Conservation (phyloP, 2,113 vertebrate genomes). For the Rhabdornis inornatus region DNA sequence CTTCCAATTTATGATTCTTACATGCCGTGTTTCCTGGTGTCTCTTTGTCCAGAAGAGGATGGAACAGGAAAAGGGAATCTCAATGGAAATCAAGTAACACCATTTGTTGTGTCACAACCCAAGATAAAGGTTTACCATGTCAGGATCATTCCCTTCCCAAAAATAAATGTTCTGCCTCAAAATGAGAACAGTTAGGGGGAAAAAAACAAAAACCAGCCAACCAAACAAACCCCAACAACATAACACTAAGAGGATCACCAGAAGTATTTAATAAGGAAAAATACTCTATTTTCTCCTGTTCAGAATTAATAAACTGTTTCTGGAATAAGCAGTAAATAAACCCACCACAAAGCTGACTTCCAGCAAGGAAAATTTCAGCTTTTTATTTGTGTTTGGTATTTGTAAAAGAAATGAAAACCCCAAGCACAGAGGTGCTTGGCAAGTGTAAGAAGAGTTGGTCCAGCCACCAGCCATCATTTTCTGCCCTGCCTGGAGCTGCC, state of each 20-base stretch:
- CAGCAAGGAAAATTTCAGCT: background rate
- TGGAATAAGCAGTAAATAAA: background rate
- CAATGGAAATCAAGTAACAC: background rate
- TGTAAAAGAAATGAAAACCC: background rate
- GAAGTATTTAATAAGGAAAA: background rate
- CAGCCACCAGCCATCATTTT: background rate
- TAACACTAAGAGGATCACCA: background rate
- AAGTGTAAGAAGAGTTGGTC: fast-evolving
- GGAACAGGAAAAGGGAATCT: background rate
- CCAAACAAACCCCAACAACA: too few relatives aligned
- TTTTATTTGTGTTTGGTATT: background rate
- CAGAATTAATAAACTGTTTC: background rate
- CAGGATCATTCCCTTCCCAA: background rate
- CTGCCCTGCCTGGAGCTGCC: background rate
- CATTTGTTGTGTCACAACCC: background rate
- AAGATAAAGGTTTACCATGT: background rate
- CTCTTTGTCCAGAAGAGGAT: background rate
- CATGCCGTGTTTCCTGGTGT: background rate
- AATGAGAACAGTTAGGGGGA: background rate
- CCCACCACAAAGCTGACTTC: background rate
- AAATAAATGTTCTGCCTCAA: background rate
- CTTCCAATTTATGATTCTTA: background rate
- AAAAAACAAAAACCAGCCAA: background rate
- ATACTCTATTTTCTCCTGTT: background rate
- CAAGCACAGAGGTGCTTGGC: background rate